Base-by-base conservation (phyloP, 2,797 vertebrate species). In the Artibeus lituratus region DNA sequence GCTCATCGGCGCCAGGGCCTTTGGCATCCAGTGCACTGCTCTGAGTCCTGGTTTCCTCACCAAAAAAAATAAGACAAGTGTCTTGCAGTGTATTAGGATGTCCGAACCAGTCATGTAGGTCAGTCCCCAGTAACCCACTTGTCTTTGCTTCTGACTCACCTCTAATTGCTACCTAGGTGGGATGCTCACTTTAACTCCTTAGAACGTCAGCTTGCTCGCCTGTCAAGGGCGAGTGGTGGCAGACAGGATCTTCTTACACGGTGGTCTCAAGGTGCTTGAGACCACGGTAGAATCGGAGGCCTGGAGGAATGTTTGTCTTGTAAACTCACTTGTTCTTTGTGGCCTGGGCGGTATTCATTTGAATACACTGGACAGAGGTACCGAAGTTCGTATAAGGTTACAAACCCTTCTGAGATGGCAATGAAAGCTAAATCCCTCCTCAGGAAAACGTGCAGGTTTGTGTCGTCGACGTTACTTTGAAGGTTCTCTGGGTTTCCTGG, bases 181-280 rank as follows among this genome's bases (percentile, higher is more conserved):
- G 37, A 35, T 55, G 39, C 21, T 80, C 29, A 53, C 51, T 78
- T 91, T 21, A 73, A 69, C 73, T 87, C 42, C 59, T 82, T 93
- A 82, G 62, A 49, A 70, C 87, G 35, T 69, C 81, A 85, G 7
- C 67, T 32, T 94, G 42, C 67, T 94, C 16, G 81, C 49, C 53
- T 93, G 29, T 95, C 62, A 87, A 84, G 22, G 32, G 26, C 29
- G 32, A 91, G 57, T 32, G 51, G 4, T 57, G 29, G 4, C n/a
- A 83, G 53, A 69, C 69, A 69, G 59, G 11, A 1, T 37, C 51
- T 80, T 47, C 37, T 51, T 6, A 69, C 59, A 77, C 16, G 22
- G 59, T 51, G 70, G 4, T 74, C 80, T 95, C 53, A 76, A 59
- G 73, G 88, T 89, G 72, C 53, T 35, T 62, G 74, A 95, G 35